Evolutionary conservation across 1,140 invertebrate genomes (phyloP).

Genomic region (Microplitis mediator): DNA sequence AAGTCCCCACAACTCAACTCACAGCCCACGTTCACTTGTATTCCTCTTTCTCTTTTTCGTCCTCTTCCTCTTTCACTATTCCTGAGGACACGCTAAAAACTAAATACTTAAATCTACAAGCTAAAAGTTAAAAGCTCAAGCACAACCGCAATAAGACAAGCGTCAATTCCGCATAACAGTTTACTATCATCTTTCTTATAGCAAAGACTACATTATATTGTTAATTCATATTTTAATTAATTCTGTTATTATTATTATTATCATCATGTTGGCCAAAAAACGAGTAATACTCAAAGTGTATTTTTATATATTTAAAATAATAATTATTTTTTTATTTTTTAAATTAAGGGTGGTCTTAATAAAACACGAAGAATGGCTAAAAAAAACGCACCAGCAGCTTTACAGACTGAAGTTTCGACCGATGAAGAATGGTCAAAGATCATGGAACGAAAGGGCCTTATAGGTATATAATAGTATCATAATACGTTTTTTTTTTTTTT

Average conservation of each 20-base stretch:
- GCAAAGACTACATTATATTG: background rate
- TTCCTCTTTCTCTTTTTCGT: too few species aligned
- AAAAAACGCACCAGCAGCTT: constrained; percentile 74
- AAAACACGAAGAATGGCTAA: constrained; percentile 64
- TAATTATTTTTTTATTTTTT: constrained; percentile 7
- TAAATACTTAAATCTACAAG: too few species aligned
- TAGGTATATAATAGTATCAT: constrained; percentile 66
- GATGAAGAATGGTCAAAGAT: constrained; percentile 89
- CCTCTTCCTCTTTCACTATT: too few species aligned
- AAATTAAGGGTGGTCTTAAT: constrained; percentile 41
- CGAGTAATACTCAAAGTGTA: constrained; percentile 38
- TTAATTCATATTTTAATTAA: background rate
- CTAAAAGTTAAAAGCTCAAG: background rate
- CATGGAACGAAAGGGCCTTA: constrained; percentile 76
- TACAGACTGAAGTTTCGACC: constrained; percentile 80
- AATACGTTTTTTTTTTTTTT: background rate
- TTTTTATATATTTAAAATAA: background rate
- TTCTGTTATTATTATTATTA: background rate
- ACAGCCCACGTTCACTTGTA: background rate
- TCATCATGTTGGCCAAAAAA: constrained; percentile 29
- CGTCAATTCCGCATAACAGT: background rate
- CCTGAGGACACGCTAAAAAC: background rate
- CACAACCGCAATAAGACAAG: constrained; percentile 6
- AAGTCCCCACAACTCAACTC: constrained; percentile 12
- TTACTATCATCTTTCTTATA: background rate